Evolutionary conservation across 2,797 vertebrate genomes (phyloP).

Genomic region (Microcaecilia unicolor): DNA sequence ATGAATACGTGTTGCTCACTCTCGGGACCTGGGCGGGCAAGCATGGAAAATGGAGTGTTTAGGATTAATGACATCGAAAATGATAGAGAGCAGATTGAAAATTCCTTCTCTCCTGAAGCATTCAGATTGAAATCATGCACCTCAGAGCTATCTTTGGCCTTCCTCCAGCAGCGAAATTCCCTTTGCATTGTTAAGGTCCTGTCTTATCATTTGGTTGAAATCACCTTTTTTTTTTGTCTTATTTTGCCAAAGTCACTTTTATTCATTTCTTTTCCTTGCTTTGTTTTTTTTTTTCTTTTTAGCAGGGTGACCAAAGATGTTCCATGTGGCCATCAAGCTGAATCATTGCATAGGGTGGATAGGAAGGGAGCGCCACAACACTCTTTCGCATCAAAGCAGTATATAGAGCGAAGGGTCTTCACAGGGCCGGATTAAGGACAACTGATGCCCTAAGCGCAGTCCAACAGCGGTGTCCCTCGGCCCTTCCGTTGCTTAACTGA

Average conservation of each 20-base stretch:
- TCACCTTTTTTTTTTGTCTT: neutral
- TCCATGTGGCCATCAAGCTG: too few species aligned
- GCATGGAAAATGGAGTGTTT: slow-evolving; percentile 90
- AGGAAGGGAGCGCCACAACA: too few species aligned
- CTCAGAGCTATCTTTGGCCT: slow-evolving; percentile 60
- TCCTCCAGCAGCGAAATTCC: slow-evolving; percentile 42
- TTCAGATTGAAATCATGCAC: slow-evolving; percentile 80
- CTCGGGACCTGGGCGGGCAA: slow-evolving; percentile 83
- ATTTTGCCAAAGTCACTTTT: slow-evolving; percentile 1
- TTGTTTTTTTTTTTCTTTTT: too few species aligned
- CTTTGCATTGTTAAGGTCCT: neutral
- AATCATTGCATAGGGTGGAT: too few species aligned
- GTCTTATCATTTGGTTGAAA: neutral
- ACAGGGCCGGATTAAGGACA: too few species aligned
- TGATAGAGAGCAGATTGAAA: slow-evolving; percentile 98
- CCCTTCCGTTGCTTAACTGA: too few species aligned
- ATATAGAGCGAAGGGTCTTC: too few species aligned
- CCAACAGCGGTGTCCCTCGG: too few species aligned
- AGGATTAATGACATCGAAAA: slow-evolving; percentile 99
- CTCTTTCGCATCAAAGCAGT: too few species aligned
- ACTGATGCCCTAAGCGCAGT: too few species aligned
- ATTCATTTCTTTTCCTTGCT: too few species aligned
- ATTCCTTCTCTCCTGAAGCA: slow-evolving; percentile 91
- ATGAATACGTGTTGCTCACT: slow-evolving; percentile 73
- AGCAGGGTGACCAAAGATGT: too few species aligned